These are phyloP conservation scores for Stenurella melanura DNA, from an alignment of 2,888 invertebrate genomes.

Conservation along the genomic window DNA sequence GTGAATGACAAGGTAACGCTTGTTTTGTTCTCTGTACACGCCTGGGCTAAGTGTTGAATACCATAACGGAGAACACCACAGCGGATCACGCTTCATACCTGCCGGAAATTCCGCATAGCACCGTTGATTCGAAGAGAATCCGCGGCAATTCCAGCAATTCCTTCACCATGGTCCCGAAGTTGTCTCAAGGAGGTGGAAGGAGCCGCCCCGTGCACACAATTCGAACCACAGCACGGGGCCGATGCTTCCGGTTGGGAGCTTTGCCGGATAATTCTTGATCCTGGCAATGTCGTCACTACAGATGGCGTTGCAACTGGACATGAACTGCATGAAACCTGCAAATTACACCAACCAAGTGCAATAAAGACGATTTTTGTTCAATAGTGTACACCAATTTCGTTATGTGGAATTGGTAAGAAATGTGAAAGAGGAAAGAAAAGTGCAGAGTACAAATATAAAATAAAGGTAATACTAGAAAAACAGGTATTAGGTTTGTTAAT, in stretches of 20 bases:
- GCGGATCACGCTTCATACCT: constrained; percentile 78
- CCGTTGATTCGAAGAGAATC: constrained; percentile 97
- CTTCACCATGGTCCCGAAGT: constrained; percentile 81
- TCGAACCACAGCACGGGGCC: constrained; percentile 75
- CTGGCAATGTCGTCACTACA: constrained; percentile 81
- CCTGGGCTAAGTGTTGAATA: constrained; percentile 12
- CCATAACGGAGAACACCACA: constrained; percentile 1
- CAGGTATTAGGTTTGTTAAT: constrained; percentile 37
- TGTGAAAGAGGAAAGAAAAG: constrained; percentile 52
- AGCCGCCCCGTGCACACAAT: constrained; percentile 81
- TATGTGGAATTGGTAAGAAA: constrained; percentile 63
- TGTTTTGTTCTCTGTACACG: background rate
- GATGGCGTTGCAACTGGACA: constrained; percentile 82
- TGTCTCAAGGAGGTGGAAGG: constrained; percentile 92
- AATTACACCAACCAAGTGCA: constrained; percentile 62
- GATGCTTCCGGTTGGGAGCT: constrained; percentile 90
- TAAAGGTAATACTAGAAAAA: constrained; percentile 42
- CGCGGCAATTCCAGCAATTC: constrained; percentile 96
- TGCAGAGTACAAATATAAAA: constrained; percentile 54
- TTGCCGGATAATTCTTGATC: constrained; percentile 89
- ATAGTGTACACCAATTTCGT: constrained; percentile 64
- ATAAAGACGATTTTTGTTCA: constrained; percentile 46
- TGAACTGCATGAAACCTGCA: constrained; percentile 76
- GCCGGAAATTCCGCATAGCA: constrained; percentile 96
- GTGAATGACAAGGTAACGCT: background rate